Base-by-base conservation (phyloP, 1,140 invertebrate genomes). In the Triops longicaudatus region DNA sequence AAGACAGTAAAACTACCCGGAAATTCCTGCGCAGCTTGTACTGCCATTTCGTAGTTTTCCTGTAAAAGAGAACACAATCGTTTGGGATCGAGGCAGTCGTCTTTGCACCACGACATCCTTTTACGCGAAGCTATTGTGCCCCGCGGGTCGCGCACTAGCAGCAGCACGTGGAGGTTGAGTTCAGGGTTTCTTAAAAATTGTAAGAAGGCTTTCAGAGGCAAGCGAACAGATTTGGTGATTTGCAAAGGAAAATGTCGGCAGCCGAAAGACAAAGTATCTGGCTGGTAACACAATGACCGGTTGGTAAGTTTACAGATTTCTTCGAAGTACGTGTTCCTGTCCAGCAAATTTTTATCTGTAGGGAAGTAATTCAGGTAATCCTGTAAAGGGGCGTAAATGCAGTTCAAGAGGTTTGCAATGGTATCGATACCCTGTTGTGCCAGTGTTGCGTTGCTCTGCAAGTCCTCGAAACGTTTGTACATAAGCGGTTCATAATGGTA, bases 101-200 rank as follows among this genome's bases (percentile, higher is more conserved):
- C 74, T 44, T 42, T 76, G 26, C 44, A 43, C 74, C 74, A 76
- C 1, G 31, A 14, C 37, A 43, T 42, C 26, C 1, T 63, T 12
- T 12, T 10, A 0, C 37, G 31, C 14, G 74, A 76, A 26, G 74
- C 74, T 14, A 76, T 76, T 6, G 44, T 63, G 41, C 41, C 74
- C 26, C 74, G 41, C 7, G 74, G 74, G 42, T 76, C 74, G 37
- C 74, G 74, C 14, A 76, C 74, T 17, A 76, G 74, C 11, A 42
- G 26, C 1, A 76, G 7, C 9, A 76, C 42, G 4, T 76, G 43
- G 17, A 11, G 10, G 50, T 63, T 63, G 50, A 63, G 14, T 17
- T 63, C 50, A 22, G 73, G 73, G 9, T 73, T 41, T 17, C 73
- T 1, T 9, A 41, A 11, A 26, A 73, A 17, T 5, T 17, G 27